Conservation (phyloP, 2,888 invertebrate genomes). For the Cephonodes hylas region DNA sequence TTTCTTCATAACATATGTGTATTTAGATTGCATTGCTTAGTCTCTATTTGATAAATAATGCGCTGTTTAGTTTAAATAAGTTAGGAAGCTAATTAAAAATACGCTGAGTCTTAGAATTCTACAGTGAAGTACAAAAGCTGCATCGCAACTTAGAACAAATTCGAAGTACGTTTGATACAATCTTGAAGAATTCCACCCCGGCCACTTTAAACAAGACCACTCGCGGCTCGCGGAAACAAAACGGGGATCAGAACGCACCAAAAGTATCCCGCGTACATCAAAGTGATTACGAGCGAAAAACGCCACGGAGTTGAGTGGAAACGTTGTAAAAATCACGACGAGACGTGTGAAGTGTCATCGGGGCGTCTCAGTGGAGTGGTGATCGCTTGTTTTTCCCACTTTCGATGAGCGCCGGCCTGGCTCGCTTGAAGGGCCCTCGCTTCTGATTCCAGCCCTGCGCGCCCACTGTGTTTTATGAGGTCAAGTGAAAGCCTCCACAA, state of each 20-base stretch:
- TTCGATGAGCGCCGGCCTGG: conserved; percentile 67
- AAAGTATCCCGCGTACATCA: conserved; percentile 54
- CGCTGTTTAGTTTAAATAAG: too few species aligned
- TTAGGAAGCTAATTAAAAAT: neutral
- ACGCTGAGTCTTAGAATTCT: neutral
- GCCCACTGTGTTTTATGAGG: conserved; percentile 78
- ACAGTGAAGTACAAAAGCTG: neutral
- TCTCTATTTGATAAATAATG: neutral
- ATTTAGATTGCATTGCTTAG: neutral
- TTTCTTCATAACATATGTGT: too few species aligned
- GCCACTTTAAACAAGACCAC: conserved; percentile 5
- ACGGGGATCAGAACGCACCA: conserved; percentile 1
- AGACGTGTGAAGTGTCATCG: conserved; percentile 77
- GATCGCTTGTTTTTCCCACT: conserved; percentile 80
- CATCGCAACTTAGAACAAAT: neutral
- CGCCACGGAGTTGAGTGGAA: conserved; percentile 65
- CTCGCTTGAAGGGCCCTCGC: conserved; percentile 62
- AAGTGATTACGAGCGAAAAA: conserved; percentile 73
- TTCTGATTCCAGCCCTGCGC: conserved; percentile 63
- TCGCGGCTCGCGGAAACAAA: neutral
- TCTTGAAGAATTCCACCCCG: conserved; percentile 14
- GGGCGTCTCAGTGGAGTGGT: conserved; percentile 74
- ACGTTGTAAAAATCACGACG: conserved; percentile 79
- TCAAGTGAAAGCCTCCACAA: conserved; percentile 77
- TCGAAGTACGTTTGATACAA: neutral